Evolutionary conservation across 1,140 invertebrate species (phyloP), one percentile per base, ranked within the genome.

Genomic region (Gonatopus flavifemur): DNA sequence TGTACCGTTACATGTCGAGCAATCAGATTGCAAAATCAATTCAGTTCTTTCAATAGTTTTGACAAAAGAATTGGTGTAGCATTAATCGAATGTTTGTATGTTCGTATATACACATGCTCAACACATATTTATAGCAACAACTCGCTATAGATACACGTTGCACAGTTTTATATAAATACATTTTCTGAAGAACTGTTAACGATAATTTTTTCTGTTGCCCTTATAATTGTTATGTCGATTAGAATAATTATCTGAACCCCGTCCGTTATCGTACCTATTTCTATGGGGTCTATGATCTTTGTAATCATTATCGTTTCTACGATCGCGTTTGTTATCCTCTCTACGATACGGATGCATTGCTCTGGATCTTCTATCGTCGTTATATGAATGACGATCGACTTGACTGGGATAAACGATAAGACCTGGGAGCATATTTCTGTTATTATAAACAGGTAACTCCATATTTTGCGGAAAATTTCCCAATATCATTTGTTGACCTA

Each of bases 401-500:
- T 68, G 51, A 19, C 40, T 63, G 3, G 49, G 52, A 35, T 62
- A 55, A 1, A 35, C 3, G n/a, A 31, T 16, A 10, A 13, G n/a
- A 20, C 32, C 52, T 18, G 52, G 58, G 30, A 44, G 30, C 41
- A 62, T 45, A 50, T 55, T 51, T 32, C 37, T 47, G 5, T 28
- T n/a, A 16, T 51, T 54, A 24, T 52, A 52, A 21, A 60, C 49
- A 16, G 40, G 39, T 41, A 39, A 31, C 7, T 39, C 38, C n/a
- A 54, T 22, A 33, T 56, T 52, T 0, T 49, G 40, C 20, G 46
- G n/a, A 25, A 52, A 51, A 37, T 54, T 63, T 18, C 57, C 62
- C n/a, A 74, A 20, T 5, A 72, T 18, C 60, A 74, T 65, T 56
- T 74, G 68, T 20, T 76, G 66, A 3, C 62, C 64, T 31, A 67